A percentile compares a stretch with the other conserved stretches of the same genome.
Conservation (phyloP, 2,888 invertebrate genomes). For the Cabera pusaria region DNA sequence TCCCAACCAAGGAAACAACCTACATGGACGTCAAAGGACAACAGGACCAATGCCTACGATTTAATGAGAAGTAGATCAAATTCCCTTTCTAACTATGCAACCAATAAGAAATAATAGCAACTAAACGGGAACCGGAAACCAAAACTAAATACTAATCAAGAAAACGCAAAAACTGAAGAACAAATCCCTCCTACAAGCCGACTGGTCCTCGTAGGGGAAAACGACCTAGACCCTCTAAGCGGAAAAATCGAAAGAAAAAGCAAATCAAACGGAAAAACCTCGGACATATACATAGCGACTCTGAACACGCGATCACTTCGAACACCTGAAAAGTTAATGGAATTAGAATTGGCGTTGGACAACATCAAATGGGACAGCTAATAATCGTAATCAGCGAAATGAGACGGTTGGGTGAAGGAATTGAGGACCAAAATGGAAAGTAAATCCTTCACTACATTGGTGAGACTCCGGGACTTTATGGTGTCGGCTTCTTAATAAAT, state of each 20-base stretch:
- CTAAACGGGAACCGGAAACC: slow-evolving; percentile 16
- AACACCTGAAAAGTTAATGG: slow-evolving; percentile 4
- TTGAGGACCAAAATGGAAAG: slow-evolving; percentile 3
- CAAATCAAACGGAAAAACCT: slow-evolving; percentile 1
- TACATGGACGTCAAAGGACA: not conserved
- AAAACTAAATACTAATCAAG: slow-evolving; percentile 11
- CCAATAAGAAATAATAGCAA: slow-evolving; percentile 18
- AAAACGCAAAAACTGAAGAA: too few relatives aligned
- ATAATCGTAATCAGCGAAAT: slow-evolving; percentile 31
- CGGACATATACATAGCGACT: slow-evolving; percentile 8
- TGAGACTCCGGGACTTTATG: slow-evolving; percentile 1
- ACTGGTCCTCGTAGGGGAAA: slow-evolving; percentile 30
- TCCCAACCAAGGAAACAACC: too few relatives aligned
- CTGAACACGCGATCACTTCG: slow-evolving; percentile 8
- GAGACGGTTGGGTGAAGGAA: slow-evolving; percentile 27
- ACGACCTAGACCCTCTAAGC: slow-evolving; percentile 27
- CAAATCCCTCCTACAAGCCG: slow-evolving; percentile 22
- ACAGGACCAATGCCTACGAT: slow-evolving; percentile 19
- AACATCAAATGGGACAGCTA: slow-evolving; percentile 31
- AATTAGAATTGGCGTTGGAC: slow-evolving; percentile 23
- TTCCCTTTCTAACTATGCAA: slow-evolving; percentile 13
- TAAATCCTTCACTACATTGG: slow-evolving; percentile 4
- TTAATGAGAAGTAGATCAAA: slow-evolving; percentile 23
- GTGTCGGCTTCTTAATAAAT: slow-evolving; percentile 15
- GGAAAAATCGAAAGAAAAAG: slow-evolving; percentile 1